These are phyloP conservation scores for Megaleporinus macrocephalus DNA, from an alignment of 2,113 vertebrate genomes.

Conservation along the genomic window DNA sequence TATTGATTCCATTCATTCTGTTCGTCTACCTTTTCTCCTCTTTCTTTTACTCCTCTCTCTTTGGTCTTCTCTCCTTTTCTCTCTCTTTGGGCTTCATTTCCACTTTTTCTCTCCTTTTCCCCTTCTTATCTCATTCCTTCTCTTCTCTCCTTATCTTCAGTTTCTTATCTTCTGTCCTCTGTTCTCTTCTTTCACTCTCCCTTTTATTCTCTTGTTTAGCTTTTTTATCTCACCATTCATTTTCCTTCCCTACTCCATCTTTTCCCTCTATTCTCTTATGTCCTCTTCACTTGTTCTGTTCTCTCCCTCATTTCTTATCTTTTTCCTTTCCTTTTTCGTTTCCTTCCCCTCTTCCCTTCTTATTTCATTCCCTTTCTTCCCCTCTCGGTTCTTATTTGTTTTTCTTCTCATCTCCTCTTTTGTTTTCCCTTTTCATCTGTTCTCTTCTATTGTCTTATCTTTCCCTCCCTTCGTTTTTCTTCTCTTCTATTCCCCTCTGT, in stretches of 20 bases:
- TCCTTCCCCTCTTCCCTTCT: too few species aligned
- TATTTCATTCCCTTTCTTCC: too few species aligned
- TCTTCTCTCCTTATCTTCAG: not conserved
- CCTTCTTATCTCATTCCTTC: not conserved
- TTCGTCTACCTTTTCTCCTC: slow-evolving; percentile 3
- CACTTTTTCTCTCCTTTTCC: not conserved
- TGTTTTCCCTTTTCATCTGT: not conserved
- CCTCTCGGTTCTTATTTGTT: too few species aligned
- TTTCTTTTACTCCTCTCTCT: not conserved
- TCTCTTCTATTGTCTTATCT: not conserved
- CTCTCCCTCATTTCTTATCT: not conserved
- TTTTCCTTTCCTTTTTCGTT: not conserved
- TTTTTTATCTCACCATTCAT: not conserved
- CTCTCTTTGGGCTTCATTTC: not conserved
- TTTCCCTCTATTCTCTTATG: not conserved
- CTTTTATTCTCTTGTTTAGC: not conserved
- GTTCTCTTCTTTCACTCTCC: too few species aligned
- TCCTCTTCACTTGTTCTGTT: too few species aligned
- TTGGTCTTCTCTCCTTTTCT: not conserved
- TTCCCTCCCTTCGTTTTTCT: not conserved
- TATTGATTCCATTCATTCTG: too few species aligned
- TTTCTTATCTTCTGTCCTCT: not conserved
- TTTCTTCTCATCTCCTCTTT: not conserved
- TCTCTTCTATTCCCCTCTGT: not conserved
- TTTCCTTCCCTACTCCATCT: not conserved